These are phyloP conservation scores for Acleris holmiana DNA, from an alignment of 2,888 invertebrate species.

Conservation along the genomic window DNA sequence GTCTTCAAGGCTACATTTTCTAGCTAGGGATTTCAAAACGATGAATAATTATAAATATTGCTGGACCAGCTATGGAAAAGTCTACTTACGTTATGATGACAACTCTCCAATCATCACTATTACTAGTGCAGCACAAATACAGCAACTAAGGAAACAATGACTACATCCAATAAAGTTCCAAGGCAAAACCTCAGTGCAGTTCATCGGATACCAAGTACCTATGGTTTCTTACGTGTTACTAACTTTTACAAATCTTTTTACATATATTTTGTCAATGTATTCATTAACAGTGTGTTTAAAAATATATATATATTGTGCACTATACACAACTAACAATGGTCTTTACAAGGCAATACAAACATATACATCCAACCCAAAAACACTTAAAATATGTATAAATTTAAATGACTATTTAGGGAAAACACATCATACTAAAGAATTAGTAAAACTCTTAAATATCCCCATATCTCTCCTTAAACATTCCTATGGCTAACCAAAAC, in stretches of 20 bases:
- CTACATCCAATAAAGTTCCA: background rate
- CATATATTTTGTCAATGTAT: too few relatives aligned
- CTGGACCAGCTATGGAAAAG: slow-evolving; percentile 8
- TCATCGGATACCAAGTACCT: background rate
- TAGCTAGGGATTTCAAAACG: slow-evolving; percentile 1
- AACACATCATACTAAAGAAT: background rate
- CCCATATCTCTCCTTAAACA: background rate
- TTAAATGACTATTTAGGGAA: background rate
- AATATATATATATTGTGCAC: too few relatives aligned
- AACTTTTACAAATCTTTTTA: background rate
- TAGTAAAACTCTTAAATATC: background rate
- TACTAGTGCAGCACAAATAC: background rate
- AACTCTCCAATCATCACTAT: background rate
- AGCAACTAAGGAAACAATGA: slow-evolving; percentile 4
- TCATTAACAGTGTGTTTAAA: too few relatives aligned
- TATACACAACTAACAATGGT: too few relatives aligned
- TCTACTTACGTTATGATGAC: slow-evolving; percentile 1
- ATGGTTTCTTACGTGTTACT: background rate
- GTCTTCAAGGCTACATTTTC: slow-evolving; percentile 1
- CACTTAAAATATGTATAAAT: too few relatives aligned
- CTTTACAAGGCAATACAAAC: too few relatives aligned
- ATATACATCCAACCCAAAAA: too few relatives aligned
- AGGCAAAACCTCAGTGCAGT: background rate
- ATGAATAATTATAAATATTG: slow-evolving; percentile 3
- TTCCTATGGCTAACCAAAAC: background rate